Percentiles rank a stretch among this genome's conserved stretches.
These are phyloP conservation scores for Pammene fasciana DNA, from an alignment of 2,888 invertebrate species.

Conservation along the genomic window DNA sequence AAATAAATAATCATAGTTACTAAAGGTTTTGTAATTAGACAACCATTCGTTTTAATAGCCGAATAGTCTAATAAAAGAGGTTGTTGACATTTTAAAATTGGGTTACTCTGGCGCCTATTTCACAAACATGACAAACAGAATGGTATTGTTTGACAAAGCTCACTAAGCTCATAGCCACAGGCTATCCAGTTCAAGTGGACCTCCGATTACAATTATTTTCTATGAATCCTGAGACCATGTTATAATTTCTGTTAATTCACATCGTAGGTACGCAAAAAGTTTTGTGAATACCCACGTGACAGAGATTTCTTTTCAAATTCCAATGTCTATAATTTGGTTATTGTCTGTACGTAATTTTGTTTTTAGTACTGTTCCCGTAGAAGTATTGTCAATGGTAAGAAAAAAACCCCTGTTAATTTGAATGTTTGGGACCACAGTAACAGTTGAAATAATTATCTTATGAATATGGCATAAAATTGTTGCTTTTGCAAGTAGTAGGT, in stretches of 20 bases:
- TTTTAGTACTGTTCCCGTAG: neutral
- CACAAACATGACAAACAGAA: slow-evolving; percentile 2
- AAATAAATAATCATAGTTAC: neutral
- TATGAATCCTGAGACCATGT: neutral
- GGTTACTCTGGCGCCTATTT: slow-evolving; percentile 15
- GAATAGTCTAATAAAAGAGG: slow-evolving; percentile 9
- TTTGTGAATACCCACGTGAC: neutral
- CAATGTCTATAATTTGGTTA: neutral
- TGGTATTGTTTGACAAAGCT: neutral
- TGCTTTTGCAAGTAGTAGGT: too few relatives aligned
- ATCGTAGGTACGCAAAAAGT: neutral
- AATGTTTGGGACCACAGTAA: too few relatives aligned
- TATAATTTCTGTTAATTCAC: neutral
- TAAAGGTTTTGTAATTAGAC: neutral
- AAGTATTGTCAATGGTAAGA: too few relatives aligned
- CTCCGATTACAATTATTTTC: neutral
- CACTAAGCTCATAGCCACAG: neutral
- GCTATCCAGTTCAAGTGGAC: neutral
- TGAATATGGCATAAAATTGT: too few relatives aligned
- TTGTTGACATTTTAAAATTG: slow-evolving; percentile 9
- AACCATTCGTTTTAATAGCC: neutral
- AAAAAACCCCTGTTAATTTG: too few relatives aligned
- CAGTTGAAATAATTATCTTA: too few relatives aligned
- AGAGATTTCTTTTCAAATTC: neutral
- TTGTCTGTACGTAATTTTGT: neutral